Evolutionary conservation across 2,797 vertebrate species (phyloP), one percentile per base, ranked within the genome.

Genomic region (Semotilus atromaculatus): DNA sequence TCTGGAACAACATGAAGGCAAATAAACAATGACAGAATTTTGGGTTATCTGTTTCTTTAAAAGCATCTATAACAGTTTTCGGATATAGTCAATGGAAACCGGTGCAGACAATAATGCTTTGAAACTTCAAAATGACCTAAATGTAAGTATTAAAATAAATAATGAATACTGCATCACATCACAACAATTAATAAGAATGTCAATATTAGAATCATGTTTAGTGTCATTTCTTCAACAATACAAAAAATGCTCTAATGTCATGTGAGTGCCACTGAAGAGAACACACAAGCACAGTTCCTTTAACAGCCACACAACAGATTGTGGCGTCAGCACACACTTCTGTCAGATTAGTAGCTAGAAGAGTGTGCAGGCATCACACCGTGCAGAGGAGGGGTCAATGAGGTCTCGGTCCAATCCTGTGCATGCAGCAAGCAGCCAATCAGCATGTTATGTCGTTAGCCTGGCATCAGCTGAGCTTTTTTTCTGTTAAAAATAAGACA

Each of bases 391-490:
- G 94, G 95, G 95, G 92, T 89, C 95, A 96, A 96, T 93, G 95
- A 95, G 95, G 91, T 96, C 90, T 93, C 93, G 95, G 95, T 96
- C 95, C 96, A 96, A 96, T 97, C 97, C 96, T 96, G 77, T 53
- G 75, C 97, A 98, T 99, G 97, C 97, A 97, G 97, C 96, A 97
- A 97, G 95, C 96, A 96, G 96, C 94, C 96, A 95, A 96, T 96
- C 92, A 96, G 91, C 93, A 95, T 94, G 96, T 96, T 96, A 97
- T 93, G 95, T 94, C 93, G 93, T 96, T 95, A 96, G 95, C 93
- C 94, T 91, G 95, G 93, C 92, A 93, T 95, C 94, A 96, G 96
- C 93, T 96, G 95, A 95, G 96, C 70, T 85, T 86, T 88, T 93
- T 95, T 95, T 95, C 95, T 95, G 95, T 96, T 94, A 94, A 93